Conservation (phyloP, 2,888 invertebrate genomes). For the Drosophila paranaensis region DNA sequence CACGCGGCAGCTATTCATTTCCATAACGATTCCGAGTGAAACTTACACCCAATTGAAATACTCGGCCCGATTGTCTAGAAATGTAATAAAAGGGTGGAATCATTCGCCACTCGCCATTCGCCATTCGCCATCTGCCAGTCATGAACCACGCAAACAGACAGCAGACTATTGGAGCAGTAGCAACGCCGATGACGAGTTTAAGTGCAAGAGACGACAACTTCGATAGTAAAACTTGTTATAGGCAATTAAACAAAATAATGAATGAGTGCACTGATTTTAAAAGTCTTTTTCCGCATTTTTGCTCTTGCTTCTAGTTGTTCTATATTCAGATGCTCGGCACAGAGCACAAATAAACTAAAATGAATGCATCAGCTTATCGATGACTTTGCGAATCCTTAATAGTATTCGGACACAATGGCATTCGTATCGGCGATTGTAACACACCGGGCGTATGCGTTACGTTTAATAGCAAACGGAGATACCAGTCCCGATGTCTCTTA, state of each 20-base stretch:
- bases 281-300: slow-evolving; percentile 31
- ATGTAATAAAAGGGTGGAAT: slow-evolving; percentile 36
- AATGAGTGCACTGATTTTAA: slow-evolving; percentile 53
- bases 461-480: not conserved
- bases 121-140: slow-evolving; percentile 30
- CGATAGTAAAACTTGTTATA: slow-evolving; percentile 75
- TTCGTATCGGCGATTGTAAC: not conserved
- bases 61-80: slow-evolving; percentile 28
- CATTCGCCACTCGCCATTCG: slow-evolving; percentile 16
- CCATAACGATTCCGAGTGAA: slow-evolving; percentile 44
- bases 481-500: slow-evolving; percentile 1
- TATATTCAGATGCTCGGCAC: not conserved
- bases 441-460: slow-evolving; percentile 48
- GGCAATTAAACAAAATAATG: slow-evolving; percentile 80
- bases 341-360: not conserved
- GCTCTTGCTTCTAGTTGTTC: not conserved
- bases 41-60: slow-evolving; percentile 18
- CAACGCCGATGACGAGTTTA: slow-evolving; percentile 10
- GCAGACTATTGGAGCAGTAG: slow-evolving; percentile 18
- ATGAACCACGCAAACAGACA: slow-evolving; percentile 9
- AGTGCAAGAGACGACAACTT: slow-evolving; percentile 36
- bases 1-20: slow-evolving; percentile 48
- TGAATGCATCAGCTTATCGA: not conserved
- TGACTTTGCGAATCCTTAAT: not conserved
- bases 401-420: too few relatives aligned